These are phyloP conservation scores for Drosophila repleta DNA, from an alignment of 1,140 invertebrate genomes.

Conservation along the genomic window DNA sequence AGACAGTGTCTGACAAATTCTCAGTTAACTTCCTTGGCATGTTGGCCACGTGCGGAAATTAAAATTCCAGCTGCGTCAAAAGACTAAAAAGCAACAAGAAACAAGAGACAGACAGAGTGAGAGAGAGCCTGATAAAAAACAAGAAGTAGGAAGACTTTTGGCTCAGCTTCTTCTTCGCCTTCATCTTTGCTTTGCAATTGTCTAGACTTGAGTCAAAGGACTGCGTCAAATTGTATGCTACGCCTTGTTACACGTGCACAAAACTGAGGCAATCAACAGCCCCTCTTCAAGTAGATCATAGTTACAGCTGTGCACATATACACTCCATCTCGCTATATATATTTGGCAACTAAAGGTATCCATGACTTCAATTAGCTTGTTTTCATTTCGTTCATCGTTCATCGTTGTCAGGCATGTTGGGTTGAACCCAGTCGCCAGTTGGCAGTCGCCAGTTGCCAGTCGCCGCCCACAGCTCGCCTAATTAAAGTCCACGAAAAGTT, in stretches of 20 bases:
- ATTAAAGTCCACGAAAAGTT: slow-evolving; percentile 58
- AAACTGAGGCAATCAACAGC: slow-evolving; percentile 49
- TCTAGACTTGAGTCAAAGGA: slow-evolving; percentile 75
- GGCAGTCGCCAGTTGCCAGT: too few relatives aligned
- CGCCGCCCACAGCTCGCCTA: slow-evolving; percentile 24
- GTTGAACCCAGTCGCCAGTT: neutral
- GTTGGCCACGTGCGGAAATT: slow-evolving; percentile 70
- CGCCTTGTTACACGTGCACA: slow-evolving; percentile 36
- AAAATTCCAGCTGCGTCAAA: slow-evolving; percentile 65
- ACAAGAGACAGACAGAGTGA: slow-evolving; percentile 4
- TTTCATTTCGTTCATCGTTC: slow-evolving; percentile 26
- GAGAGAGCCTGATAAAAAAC: slow-evolving; percentile 25
- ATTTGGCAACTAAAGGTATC: neutral
- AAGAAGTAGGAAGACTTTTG: neutral
- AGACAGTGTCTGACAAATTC: slow-evolving; percentile 1
- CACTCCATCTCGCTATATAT: neutral
- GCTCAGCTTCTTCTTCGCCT: neutral
- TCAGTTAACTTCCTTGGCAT: slow-evolving; percentile 52
- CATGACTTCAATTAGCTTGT: slow-evolving; percentile 46
- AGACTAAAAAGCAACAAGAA: slow-evolving; percentile 25
- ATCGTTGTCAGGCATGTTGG: slow-evolving; percentile 26
- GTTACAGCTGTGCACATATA: neutral
- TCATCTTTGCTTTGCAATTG: slow-evolving; percentile 25
- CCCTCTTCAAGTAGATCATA: slow-evolving; percentile 3
- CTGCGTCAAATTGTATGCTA: slow-evolving; percentile 53